Evolutionary conservation across 2,797 vertebrate species (phyloP), one percentile per base, ranked within the genome.

Genomic region (Numenius phaeopus): DNA sequence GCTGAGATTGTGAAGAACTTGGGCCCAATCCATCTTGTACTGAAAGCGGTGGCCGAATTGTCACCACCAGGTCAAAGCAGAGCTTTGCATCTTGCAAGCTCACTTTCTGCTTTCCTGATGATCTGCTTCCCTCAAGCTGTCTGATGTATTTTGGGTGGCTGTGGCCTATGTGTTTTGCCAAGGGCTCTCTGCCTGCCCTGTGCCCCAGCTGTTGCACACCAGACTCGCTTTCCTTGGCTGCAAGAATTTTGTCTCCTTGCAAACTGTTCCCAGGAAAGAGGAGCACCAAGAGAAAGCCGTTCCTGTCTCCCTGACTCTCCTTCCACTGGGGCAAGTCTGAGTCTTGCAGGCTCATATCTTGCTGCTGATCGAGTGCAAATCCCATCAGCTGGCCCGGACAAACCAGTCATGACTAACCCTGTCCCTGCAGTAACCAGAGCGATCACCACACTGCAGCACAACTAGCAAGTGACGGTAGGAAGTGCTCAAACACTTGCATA

Each of bases 251-350:
- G 30, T 27, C 81, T 84, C 52, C 67, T 67, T 46, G 37, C 18
- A 87, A 59, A 89, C 14, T 27, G 10, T 39, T 91, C 26, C 67
- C 37, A 54, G 44, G 21, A 64, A 83, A 67, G 24, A 55, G 39
- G 39, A 54, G 47, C 40, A 6, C 8, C 8, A 69, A 80, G 29
- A 69, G 20, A 90, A 90, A 79, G 20, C 29, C 11, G 7, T 22
- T 85, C 66, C 81, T 70, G 3, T 40, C 44, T 89, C 37, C 27
- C 30, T 24, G 61, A 18, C 11, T 50, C 17, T 67, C 11, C 62
- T 86, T 65, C 64, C 69, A 27, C 23, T 0, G 0, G 10, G 4
- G 10, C 19, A 4, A 17, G 3, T 34, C 15, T 65, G 21, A 44
- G 20, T 37, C 44, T 22, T 52, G 44, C 52, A 42, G 16, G 9